Evolutionary conservation across 1,140 invertebrate genomes (phyloP).

Genomic region (Zaprionus nigranus): DNA sequence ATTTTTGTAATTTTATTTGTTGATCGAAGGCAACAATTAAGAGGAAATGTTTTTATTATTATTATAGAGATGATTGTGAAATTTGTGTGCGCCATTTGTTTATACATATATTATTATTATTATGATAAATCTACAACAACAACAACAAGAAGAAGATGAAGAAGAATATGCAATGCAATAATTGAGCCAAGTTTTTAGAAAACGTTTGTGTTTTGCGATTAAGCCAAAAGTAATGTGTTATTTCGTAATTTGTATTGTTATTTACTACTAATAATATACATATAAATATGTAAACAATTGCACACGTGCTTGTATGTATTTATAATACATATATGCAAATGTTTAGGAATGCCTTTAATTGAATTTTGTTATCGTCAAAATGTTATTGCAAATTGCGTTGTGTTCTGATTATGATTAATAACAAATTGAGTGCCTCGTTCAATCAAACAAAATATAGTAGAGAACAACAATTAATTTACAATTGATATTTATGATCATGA

Average conservation of each 20-base stretch:
- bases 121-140: not conserved
- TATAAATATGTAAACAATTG: conserved; percentile 42
- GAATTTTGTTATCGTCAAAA: conserved; percentile 43
- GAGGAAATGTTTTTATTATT: conserved; percentile 53
- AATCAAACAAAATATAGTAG: conserved; percentile 23
- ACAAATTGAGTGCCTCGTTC: conserved; percentile 79
- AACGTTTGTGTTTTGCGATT: conserved; percentile 69
- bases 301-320: conserved; percentile 53
- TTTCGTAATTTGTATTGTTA: conserved; percentile 83
- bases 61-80: conserved; percentile 36
- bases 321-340: conserved; percentile 46
- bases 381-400: conserved; percentile 22
- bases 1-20: conserved; percentile 81
- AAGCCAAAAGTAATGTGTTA: conserved; percentile 82
- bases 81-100: conserved; percentile 64
- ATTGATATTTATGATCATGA: conserved; percentile 32
- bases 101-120: conserved; percentile 25
- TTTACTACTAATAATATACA: conserved; percentile 74
- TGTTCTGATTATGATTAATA: conserved; percentile 48
- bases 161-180: conserved; percentile 52
- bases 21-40: conserved; percentile 67
- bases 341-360: conserved; percentile 58
- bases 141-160: not conserved
- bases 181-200: conserved; percentile 58
- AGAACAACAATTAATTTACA: conserved; percentile 34